phyloP scores from a whole-genome alignment of 2,797 vertebrate species.

The Malurus leucopterus region DNA sequence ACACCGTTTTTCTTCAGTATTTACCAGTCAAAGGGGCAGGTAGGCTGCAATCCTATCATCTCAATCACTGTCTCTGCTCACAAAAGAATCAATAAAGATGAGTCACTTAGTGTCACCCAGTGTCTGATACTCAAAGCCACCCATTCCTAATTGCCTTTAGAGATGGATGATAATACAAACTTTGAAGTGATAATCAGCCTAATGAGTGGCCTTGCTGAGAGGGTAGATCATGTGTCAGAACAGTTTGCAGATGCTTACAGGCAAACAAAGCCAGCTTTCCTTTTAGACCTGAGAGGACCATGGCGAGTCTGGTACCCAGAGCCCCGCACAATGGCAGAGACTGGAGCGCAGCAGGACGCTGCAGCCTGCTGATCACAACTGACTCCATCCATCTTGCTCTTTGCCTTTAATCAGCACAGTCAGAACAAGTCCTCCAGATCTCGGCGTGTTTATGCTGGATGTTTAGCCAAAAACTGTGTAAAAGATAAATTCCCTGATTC shows the following conservation, averaged over 20 bases:
- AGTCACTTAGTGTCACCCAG: constrained; percentile 84
- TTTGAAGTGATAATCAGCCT: constrained; percentile 90
- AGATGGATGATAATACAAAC: constrained; percentile 88
- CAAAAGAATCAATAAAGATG: constrained; percentile 87
- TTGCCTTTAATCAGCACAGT: constrained; percentile 64
- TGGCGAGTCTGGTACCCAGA: constrained; percentile 73
- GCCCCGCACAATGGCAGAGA: constrained; percentile 78
- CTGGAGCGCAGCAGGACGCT: constrained; percentile 75
- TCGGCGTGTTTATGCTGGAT: constrained; percentile 29
- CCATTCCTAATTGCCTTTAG: constrained; percentile 92
- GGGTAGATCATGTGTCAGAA: constrained; percentile 72
- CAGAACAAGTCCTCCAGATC: constrained; percentile 46
- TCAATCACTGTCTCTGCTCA: constrained; percentile 85
- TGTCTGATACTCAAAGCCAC: constrained; percentile 86
- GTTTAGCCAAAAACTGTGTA: constrained; percentile 46
- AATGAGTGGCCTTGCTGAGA: constrained; percentile 80
- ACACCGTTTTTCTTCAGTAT: constrained; percentile 87
- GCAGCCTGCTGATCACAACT: constrained; percentile 68
- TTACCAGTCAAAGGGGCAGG: constrained; percentile 87
- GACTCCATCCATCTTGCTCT: constrained; percentile 78
- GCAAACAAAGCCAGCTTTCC: constrained; percentile 73
- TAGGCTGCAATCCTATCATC: constrained; percentile 79
- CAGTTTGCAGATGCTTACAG: constrained; percentile 72
- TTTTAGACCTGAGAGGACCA: constrained; percentile 74
- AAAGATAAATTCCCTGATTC: constrained; percentile 38